Percentiles rank a stretch among this genome's conserved stretches.
phyloP scores from a whole-genome alignment of 2,113 vertebrate species.

The Gavia stellata region DNA sequence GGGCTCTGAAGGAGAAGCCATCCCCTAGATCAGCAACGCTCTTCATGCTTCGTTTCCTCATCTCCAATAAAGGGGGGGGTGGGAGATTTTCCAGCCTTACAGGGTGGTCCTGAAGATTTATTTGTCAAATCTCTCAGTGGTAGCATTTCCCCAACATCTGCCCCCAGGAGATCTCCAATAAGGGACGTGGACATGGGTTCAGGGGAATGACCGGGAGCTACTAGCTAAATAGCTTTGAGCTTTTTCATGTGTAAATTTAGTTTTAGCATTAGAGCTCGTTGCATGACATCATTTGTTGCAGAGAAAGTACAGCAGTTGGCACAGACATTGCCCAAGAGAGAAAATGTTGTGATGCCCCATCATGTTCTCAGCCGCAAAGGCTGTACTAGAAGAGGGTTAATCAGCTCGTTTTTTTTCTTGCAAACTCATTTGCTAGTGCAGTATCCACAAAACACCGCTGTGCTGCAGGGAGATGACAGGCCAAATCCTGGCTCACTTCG shows the following conservation, averaged over 20 bases:
- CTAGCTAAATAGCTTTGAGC: background rate
- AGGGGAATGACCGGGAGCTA: background rate
- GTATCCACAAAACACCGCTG: background rate
- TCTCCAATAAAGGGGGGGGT: background rate
- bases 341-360: background rate
- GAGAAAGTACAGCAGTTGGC: background rate
- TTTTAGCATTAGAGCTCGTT: background rate
- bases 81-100: background rate
- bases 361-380: background rate
- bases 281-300: background rate
- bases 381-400: background rate
- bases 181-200: background rate
- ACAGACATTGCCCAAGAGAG: background rate
- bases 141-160: background rate
- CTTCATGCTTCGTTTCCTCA: background rate
- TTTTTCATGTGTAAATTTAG: background rate
- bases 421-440: background rate
- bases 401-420: background rate
- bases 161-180: rapidly evolving
- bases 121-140: background rate
- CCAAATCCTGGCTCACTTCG: background rate
- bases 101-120: background rate
- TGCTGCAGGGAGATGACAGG: background rate
- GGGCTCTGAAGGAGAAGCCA: background rate
- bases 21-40: rapidly evolving